A percentile compares a stretch with the other conserved stretches of the same genome.
Evolutionary conservation across 2,888 invertebrate species (phyloP).

Genomic region (Clivina fossor): DNA sequence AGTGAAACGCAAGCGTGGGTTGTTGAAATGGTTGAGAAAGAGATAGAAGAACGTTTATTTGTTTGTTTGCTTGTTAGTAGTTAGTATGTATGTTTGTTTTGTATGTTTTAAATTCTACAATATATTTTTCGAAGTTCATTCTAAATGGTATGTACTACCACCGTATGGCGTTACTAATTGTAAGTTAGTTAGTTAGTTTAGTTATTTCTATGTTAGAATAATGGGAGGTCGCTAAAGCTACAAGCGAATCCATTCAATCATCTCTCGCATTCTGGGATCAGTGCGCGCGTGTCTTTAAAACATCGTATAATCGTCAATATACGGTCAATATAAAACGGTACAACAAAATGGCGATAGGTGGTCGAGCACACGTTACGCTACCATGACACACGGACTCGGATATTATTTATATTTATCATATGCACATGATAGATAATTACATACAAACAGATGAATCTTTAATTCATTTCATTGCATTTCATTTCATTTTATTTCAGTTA

Average conservation of each 20-base stretch:
- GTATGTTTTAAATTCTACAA: constrained; percentile 25
- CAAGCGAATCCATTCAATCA: constrained; percentile 33
- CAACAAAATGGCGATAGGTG: constrained; percentile 12
- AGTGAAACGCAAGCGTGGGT: constrained; percentile 22
- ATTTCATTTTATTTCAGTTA: too few relatives aligned
- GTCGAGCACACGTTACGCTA: neutral
- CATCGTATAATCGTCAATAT: constrained; percentile 28
- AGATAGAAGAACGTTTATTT: constrained; percentile 30
- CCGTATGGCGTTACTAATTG: constrained; percentile 25
- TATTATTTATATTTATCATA: too few relatives aligned
- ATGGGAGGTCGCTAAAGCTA: constrained; percentile 32
- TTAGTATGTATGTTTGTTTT: constrained; percentile 17
- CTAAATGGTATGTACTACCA: constrained; percentile 31
- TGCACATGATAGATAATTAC: too few relatives aligned
- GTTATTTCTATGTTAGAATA: constrained; percentile 31
- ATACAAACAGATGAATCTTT: too few relatives aligned
- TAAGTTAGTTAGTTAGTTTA: too few relatives aligned
- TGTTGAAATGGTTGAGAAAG: constrained; percentile 16
- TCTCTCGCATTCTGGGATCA: constrained; percentile 34
- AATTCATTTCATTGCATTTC: too few relatives aligned
- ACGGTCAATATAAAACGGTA: constrained; percentile 29
- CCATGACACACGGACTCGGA: too few relatives aligned
- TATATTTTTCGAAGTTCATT: constrained; percentile 30
- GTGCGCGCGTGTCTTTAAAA: constrained; percentile 33
- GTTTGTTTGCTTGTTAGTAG: too few relatives aligned